These are phyloP conservation scores for Acanthochromis polyacanthus DNA, from an alignment of 2,113 vertebrate genomes.

Conservation along the genomic window DNA sequence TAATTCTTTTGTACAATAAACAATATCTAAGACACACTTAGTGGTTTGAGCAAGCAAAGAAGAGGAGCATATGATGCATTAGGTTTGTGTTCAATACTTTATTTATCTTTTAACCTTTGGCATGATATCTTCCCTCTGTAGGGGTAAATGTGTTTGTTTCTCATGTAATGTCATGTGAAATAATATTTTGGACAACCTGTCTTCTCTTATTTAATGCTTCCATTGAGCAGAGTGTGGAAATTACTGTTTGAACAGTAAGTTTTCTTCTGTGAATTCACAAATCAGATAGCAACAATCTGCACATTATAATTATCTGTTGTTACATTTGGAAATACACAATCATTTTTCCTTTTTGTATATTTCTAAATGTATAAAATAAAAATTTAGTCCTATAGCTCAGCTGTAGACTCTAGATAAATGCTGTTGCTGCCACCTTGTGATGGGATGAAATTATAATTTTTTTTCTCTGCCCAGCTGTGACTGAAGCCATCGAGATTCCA, in stretches of 20 bases:
- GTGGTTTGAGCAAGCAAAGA: neutral
- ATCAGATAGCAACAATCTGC: neutral
- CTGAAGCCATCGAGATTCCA: constrained; percentile 96
- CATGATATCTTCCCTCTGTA: neutral
- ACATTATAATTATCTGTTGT: too few relatives aligned
- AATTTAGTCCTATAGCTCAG: neutral
- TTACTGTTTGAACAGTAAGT: constrained; percentile 99
- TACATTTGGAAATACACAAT: neutral
- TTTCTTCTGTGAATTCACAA: constrained; percentile 17
- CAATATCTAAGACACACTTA: neutral
- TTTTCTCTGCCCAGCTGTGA: constrained; percentile 86
- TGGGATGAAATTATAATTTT: constrained; percentile 39
- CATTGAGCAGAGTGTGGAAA: constrained; percentile 93
- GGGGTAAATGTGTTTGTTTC: constrained; percentile 14
- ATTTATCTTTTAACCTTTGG: constrained; percentile 7
- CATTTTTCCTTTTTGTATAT: neutral
- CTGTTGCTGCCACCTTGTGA: constrained; percentile 60
- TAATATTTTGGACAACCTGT: constrained; percentile 31
- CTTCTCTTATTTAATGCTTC: constrained; percentile 81
- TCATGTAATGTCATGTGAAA: constrained; percentile 31
- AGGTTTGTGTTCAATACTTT: neutral
- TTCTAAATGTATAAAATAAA: neutral
- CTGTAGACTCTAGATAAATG: neutral
- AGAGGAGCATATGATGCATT: neutral
- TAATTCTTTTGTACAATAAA: neutral